Evolutionary conservation across 2,888 invertebrate species (phyloP), one percentile per base, ranked within the genome.

Genomic region (Ophion slaviceki): DNA sequence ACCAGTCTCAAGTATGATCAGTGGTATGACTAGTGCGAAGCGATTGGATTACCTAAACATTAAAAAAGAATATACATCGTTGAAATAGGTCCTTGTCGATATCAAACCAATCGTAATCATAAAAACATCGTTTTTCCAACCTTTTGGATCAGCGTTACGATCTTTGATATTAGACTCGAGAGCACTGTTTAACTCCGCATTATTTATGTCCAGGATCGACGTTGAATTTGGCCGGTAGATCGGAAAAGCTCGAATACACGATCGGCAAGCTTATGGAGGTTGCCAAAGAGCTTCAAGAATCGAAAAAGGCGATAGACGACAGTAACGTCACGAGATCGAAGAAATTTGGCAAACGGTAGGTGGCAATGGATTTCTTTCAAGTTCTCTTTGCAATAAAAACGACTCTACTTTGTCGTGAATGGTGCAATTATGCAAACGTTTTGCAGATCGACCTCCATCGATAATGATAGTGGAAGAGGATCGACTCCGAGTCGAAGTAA

Each of bases 401-500:
- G 14, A 17, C 17, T 17, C 53, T 53, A 17, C 17, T 17, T 53
- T 5, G 17, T 53, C 53, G 17, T 53, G 4, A 47, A 20, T 76
- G 47, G 14, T 14, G 47, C 6, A 24, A 24, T 47, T 53, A 14
- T 14, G 17, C 32, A 2, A 24, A 45, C 20, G 24, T 45, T 8
- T 77, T 82, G 95, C 95, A 80, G 96, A 70, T 96, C 96, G 11
- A 96, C 96, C 59, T 96, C 96, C 91, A 96, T 96, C 75, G 96
- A 96, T 90, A 95, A 95, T 70, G 94, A 95, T 77, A 93, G 94
- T 77, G 92, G 92, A 77, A 92, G 93, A 88, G 92, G 94, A 68
- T 92, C 93, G 79, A 91, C 94, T 5, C 89, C 91, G 72, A 91
- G 91, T 87, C 94, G 94, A 72, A 83, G 94, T 6, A 95, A 95